Evolutionary conservation across 1,140 invertebrate genomes (phyloP).

Genomic region (Zaprionus davidi): DNA sequence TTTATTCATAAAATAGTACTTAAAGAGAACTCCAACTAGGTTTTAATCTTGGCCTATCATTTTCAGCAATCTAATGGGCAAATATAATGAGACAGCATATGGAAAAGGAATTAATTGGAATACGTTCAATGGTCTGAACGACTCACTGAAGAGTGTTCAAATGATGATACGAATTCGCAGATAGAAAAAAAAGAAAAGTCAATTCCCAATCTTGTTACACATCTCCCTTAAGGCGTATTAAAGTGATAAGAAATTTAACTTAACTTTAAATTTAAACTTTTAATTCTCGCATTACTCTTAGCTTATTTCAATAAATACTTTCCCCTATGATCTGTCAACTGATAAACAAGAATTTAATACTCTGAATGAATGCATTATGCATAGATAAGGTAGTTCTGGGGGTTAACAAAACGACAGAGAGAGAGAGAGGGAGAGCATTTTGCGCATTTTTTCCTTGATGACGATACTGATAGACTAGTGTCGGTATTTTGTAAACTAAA

Average conservation of each 20-base stretch:
- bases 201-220: background rate
- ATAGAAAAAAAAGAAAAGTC: background rate
- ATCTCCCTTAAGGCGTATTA: too few relatives aligned
- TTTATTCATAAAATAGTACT: background rate
- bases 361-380: background rate
- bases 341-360: background rate
- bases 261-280: too few relatives aligned
- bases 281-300: background rate
- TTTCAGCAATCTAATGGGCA: slow-evolving; percentile 45
- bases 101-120: slow-evolving; percentile 42
- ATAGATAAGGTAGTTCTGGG: background rate
- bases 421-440: background rate
- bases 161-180: slow-evolving; percentile 39
- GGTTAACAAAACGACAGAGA: background rate
- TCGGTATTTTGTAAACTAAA: background rate
- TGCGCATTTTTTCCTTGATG: background rate
- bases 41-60: background rate
- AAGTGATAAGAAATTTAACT: background rate
- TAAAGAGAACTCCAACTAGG: background rate
- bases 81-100: slow-evolving; percentile 35
- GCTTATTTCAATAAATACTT: background rate
- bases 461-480: background rate
- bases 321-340: background rate
- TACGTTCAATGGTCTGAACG: slow-evolving; percentile 17
- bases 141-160: slow-evolving; percentile 28